A percentile compares a stretch with the other conserved stretches of the same genome.
phyloP scores from a whole-genome alignment of 2,797 vertebrate genomes.

The Passerculus sandwichensis region DNA sequence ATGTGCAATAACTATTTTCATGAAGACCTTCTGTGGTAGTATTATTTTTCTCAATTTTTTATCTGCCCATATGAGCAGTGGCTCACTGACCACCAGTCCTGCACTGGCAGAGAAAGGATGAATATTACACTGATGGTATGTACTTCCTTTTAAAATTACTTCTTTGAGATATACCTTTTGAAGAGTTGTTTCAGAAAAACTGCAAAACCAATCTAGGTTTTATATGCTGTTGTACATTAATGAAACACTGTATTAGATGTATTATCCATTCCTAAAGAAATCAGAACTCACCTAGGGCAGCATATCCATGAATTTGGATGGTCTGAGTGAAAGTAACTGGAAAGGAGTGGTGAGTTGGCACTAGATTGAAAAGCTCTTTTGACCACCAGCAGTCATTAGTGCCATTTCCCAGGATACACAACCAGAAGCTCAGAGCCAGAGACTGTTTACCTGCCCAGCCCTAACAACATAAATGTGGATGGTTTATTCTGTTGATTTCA shows the following conservation, averaged over 20 bases:
- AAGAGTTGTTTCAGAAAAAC: not conserved
- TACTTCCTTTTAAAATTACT: not conserved
- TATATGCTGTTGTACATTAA: not conserved
- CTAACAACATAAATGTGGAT: not conserved
- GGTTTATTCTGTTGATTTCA: not conserved
- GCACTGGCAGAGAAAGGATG: not conserved
- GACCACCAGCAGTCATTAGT: not conserved
- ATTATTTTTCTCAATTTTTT: not conserved
- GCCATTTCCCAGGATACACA: fast-evolving
- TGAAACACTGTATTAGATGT: not conserved
- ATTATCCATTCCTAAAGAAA: not conserved
- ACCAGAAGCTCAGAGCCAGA: not conserved
- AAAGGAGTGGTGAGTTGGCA: not conserved
- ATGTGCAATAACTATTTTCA: not conserved
- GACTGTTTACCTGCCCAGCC: not conserved
- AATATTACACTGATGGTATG: not conserved
- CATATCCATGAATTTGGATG: not conserved
- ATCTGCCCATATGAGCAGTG: not conserved
- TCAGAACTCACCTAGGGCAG: not conserved
- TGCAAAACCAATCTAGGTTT: not conserved
- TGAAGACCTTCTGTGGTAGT: not conserved
- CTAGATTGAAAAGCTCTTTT: not conserved
- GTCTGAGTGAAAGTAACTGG: not conserved
- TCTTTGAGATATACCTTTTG: not conserved
- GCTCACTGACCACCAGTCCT: not conserved